Percentiles rank a stretch among this genome's conserved stretches.
These are phyloP conservation scores for Arnoldichthys spilopterus DNA, from an alignment of 2,797 vertebrate genomes.

Conservation along the genomic window DNA sequence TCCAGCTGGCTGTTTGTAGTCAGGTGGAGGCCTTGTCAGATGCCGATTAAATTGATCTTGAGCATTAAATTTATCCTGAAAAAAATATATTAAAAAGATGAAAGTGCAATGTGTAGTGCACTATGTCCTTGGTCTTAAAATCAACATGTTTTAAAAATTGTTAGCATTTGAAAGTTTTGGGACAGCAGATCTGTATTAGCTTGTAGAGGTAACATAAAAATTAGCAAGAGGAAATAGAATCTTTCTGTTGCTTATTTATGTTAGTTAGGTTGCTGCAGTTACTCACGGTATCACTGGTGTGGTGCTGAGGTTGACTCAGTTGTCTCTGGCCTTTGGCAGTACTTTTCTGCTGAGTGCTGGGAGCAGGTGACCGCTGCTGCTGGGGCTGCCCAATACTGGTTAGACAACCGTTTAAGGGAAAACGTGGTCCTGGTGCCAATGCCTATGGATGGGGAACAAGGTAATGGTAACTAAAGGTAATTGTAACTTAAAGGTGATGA, in stretches of 20 bases:
- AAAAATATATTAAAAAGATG: constrained; percentile 26
- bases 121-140: background rate
- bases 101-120: background rate
- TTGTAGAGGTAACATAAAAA: background rate
- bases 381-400: constrained; percentile 80
- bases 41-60: constrained; percentile 92
- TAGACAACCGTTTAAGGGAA: constrained; percentile 82
- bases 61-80: constrained; percentile 88
- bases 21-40: constrained; percentile 92
- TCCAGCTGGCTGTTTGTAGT: constrained; percentile 91
- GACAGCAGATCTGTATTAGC: background rate
- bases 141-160: too few species aligned
- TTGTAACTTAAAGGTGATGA: too few species aligned
- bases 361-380: constrained; percentile 76
- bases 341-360: constrained; percentile 82
- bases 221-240: too few species aligned
- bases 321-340: constrained; percentile 84
- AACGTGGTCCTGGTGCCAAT: constrained; percentile 77
- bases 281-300: constrained; percentile 83
- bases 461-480: too few species aligned
- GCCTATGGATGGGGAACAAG: constrained; percentile 54
- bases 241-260: background rate
- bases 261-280: background rate
- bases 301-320: constrained; percentile 84
- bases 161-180: background rate